Evolutionary conservation across 2,797 vertebrate species (phyloP), one percentile per base, ranked within the genome.

Genomic region (Schizopygopsis pylzovi): DNA sequence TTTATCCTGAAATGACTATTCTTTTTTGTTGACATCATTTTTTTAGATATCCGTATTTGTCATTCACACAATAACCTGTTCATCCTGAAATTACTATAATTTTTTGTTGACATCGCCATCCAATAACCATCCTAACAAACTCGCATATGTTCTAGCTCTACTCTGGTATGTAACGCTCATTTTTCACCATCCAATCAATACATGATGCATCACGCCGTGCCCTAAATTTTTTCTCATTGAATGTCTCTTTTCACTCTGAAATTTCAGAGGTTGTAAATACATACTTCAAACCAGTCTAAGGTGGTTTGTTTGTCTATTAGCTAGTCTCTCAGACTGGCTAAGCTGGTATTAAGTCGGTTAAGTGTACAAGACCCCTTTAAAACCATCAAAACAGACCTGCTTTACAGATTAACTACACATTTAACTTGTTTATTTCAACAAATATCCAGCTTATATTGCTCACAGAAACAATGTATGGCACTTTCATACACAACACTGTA

Each of bases 171-270:
- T 41, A 78, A 41, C 11, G 3, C 33, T 59, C 37, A 59, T 78
- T 78, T 59, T 59, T 41, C 76, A 78, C 39, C 76, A 59, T 59
- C 52, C 37, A 59, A 78, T 59, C 52, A 25, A 59, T 78, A 59
- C 76, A 12, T 78, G 54, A 78, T 59, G 52, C 6, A 59, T 78
- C 52, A 56, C 13, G 1, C 8, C 0, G 3, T 56, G 33, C 22
- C 37, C 33, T 41, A 16, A 11, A 10, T 78, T 41, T 41, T 22
- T 56, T 56, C 33, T 41, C 12, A 59, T 15, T 78, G 37, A 25
- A 78, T 59, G 37, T 59, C 76, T 41, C 37, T 78, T 54, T 78
- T 78, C 37, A 41, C 54, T 78, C 37, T 39, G 13, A 25, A 78
- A 41, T 59, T 7, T 41, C 20, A 59, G 20, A 41, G 10, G 1